phyloP scores from a whole-genome alignment of 2,888 invertebrate genomes.

The Phengaris alcon region DNA sequence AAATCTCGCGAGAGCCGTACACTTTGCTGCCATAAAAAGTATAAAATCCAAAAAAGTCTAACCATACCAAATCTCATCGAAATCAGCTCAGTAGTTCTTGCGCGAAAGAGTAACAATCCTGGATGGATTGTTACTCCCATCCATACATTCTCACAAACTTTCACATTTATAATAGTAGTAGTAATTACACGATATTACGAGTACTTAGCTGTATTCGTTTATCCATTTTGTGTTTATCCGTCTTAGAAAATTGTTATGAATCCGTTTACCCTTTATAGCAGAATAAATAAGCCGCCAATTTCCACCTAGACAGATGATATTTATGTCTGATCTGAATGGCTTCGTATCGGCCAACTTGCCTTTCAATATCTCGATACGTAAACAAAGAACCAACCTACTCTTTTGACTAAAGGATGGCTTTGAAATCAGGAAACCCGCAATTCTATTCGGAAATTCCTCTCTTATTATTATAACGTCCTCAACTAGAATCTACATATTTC shows the following conservation, averaged over 20 bases:
- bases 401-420: conserved; percentile 2
- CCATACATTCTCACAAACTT: too few relatives aligned
- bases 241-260: neutral
- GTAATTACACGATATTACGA: too few relatives aligned
- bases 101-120: too few relatives aligned
- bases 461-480: neutral
- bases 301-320: neutral
- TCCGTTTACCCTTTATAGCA: neutral
- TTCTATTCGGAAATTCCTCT: neutral
- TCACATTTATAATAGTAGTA: too few relatives aligned
- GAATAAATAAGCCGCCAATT: neutral
- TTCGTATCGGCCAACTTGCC: neutral
- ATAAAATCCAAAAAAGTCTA: too few relatives aligned
- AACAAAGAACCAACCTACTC: neutral
- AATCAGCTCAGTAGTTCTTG: too few relatives aligned
- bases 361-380: conserved; percentile 12
- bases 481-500: neutral
- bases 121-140: too few relatives aligned
- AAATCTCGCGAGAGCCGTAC: neutral
- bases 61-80: too few relatives aligned
- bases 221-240: neutral
- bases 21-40: too few relatives aligned
- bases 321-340: neutral
- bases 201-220: neutral
- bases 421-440: conserved; percentile 1